Base-by-base conservation (phyloP, 1,140 invertebrate genomes). In the Hormaphis cornu region DNA sequence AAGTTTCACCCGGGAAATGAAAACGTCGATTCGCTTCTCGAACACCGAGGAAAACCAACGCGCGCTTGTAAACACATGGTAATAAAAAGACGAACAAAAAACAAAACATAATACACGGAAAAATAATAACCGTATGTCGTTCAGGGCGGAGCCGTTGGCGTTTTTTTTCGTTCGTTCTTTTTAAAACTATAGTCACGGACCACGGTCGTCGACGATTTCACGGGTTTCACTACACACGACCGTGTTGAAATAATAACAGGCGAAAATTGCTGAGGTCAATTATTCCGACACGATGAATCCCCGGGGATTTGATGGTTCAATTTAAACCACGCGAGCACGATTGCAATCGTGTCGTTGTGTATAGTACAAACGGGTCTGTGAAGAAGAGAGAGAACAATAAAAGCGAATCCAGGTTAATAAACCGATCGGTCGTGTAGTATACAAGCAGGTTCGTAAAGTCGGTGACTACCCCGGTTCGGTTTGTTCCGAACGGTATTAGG, bases 131-230 rank as follows among this genome's bases (percentile, higher is more conserved):
- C 40, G 26, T 12, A 20, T 48, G 20, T 18, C 9, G 40, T 48
- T 20, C 30, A 18, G 10, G 18, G 28, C 30, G 18, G 14, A 56
- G 9, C 4, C 1, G 3, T 12, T 28, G 14, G 26, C 14, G n/a
- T 52, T 52, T 53, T 35, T 16, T 35, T 56, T 35, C 14, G 30
- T 35, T 54, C 9, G 28, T 2, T 18, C 6, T 7, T 7, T 3
- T 16, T 33, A 30, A 50, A n/a, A 52, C 8, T 53, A 10, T 53
- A 18, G 14, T 28, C 16, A 26, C 26, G 26, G 14, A 28, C 16
- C 59, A 63, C 42, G 59, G 59, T 44, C 26, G 59, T 44, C 26
- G 1, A 35, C 26, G 59, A 63, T 46, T 63, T 46, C 42, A 63
- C 40, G 37, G 59, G 26, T 63, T 30, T 59, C 42, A 40, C 56